Percentiles rank a stretch among this genome's conserved stretches.
Evolutionary conservation across 2,113 vertebrate species (phyloP).

Genomic region (Rhegmatorhina hoffmannsi): DNA sequence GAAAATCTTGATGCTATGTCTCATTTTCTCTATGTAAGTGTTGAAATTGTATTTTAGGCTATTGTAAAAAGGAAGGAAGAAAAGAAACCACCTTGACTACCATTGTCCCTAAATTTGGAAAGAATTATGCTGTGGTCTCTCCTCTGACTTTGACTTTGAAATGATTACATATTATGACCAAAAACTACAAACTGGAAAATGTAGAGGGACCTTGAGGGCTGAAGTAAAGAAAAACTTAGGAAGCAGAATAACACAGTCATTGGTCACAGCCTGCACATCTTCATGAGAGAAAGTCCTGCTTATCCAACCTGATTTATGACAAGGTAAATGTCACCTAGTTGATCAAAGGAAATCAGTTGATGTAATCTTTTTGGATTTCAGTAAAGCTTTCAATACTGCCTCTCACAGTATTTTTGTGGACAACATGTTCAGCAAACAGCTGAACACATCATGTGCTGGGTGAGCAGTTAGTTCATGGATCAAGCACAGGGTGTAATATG

Average conservation of each 20-base stretch:
- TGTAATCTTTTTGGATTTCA: not conserved
- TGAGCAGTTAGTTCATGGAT: not conserved
- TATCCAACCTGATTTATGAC: not conserved
- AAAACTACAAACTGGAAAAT: not conserved
- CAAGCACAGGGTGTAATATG: not conserved
- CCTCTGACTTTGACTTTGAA: not conserved
- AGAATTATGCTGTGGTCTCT: not conserved
- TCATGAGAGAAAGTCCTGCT: not conserved
- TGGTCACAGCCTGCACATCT: not conserved
- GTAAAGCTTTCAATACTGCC: not conserved
- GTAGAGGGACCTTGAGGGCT: not conserved
- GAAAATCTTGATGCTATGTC: not conserved
- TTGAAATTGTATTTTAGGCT: not conserved
- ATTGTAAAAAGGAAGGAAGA: not conserved
- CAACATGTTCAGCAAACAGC: not conserved
- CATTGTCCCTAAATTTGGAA: not conserved
- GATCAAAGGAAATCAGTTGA: not conserved
- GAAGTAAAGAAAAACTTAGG: not conserved
- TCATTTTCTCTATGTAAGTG: not conserved
- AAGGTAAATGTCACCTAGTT: not conserved
- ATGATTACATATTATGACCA: not conserved
- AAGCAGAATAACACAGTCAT: not conserved
- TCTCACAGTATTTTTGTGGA: not conserved
- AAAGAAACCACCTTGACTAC: not conserved
- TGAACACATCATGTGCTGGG: not conserved